Evolutionary conservation across 2,113 vertebrate genomes (phyloP).

Genomic region (Sceloporus undulatus): DNA sequence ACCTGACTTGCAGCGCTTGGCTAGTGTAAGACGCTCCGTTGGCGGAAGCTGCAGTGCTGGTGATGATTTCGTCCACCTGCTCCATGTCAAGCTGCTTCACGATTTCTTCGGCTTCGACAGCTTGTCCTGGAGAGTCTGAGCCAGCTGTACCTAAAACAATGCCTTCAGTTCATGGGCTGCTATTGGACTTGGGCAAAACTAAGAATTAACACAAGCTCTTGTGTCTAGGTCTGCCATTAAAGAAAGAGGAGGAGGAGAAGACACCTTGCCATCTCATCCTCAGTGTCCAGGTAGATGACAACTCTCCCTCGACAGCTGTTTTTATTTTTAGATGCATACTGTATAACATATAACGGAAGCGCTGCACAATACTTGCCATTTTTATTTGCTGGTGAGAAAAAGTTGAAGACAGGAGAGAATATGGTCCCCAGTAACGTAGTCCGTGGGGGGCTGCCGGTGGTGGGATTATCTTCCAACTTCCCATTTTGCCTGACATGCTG

Average conservation of each 20-base stretch:
- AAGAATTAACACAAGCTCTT: accelerated
- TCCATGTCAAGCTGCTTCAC: conserved; percentile 97
- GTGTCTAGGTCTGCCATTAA: neutral
- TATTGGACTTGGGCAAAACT: neutral
- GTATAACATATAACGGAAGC: neutral
- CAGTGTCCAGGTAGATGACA: neutral
- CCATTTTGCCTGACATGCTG: conserved; percentile 94
- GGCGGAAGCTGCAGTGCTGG: conserved; percentile 86
- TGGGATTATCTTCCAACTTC: conserved; percentile 88
- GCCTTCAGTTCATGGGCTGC: neutral
- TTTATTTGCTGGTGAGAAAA: conserved; percentile 98
- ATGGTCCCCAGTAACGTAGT: conserved; percentile 95
- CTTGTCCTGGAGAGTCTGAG: conserved; percentile 94
- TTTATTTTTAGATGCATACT: neutral
- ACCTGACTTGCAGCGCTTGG: conserved; percentile 78
- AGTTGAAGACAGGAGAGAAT: conserved; percentile 98
- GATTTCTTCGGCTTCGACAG: conserved; percentile 94
- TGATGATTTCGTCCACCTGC: conserved; percentile 90
- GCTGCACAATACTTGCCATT: conserved; percentile 83
- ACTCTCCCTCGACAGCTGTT: neutral
- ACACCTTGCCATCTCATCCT: neutral
- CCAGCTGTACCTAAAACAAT: conserved; percentile 85
- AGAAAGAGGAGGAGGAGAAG: neutral
- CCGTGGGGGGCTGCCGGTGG: conserved; percentile 88
- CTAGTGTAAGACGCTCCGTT: conserved; percentile 81